Base-by-base conservation (phyloP, 2,888 invertebrate species). In the Acleris sparsana region DNA sequence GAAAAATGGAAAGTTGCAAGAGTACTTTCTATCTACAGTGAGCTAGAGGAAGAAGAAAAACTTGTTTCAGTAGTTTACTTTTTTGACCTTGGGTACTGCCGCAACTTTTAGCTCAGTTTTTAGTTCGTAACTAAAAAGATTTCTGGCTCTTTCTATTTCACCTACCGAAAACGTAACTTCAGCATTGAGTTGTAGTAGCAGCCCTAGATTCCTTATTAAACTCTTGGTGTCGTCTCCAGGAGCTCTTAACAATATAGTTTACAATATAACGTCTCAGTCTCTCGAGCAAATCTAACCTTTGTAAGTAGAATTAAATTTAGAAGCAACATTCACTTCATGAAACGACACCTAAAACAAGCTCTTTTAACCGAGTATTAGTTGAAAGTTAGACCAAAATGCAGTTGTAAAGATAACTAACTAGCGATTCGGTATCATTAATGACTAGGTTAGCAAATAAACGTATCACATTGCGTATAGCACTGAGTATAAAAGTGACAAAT, bases 1-100 rank as follows among this genome's bases (percentile, higher is more conserved):
- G 72, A 88, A 90, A 89, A 85, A 83, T 78, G 83, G 73, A 78
- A 88, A 87, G 86, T 75, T 70, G 69, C 83, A 86, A 74, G 20
- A 72, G 79, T 87, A 86, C 86, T 51, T 48, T 16, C 25, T 53
- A 57, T 56, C 59, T 64, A 59, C 48, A 48, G 56, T 57, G 56
- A 62, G 61, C 22, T 59, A 33, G 25, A 48, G 18, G 7, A 9
- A 9, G 33, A 9, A 52, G 18, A 44, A 56, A 57, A 46, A 53
- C 52, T 65, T 55, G 60, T 5, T 53, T 22, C 43, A 18, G 65
- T 51, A n/a, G 60, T 33, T 65, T 44, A 44, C 33, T 65, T 55
- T 43, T 29, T 33, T 61, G 60, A 53, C 53, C 48, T 59, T 55
- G 20, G 39, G 13, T 13, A 39, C 11, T 7, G 29, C 33, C 9